Evolutionary conservation across 1,140 invertebrate genomes (phyloP).

Genomic region (Drosophila tsacasi): DNA sequence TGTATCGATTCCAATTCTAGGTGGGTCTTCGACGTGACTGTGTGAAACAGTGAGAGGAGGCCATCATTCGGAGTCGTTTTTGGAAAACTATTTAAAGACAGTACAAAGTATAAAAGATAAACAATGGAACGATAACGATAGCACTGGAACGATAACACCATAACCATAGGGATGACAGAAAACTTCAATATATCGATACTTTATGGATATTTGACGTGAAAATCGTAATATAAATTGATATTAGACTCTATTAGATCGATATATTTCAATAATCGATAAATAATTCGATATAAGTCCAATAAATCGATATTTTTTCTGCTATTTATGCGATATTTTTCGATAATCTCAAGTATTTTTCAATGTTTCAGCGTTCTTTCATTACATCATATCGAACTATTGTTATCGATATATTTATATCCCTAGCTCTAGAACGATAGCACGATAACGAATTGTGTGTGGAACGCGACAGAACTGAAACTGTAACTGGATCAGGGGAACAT

Average conservation of each 20-base stretch:
- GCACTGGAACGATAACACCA: slow-evolving; percentile 4
- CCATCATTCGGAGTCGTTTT: not conserved
- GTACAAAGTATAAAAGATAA: slow-evolving; percentile 4
- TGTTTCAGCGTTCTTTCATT: not conserved
- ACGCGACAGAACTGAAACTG: slow-evolving; percentile 8
- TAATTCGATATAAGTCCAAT: not conserved
- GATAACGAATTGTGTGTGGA: slow-evolving; percentile 25
- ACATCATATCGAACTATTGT: not conserved
- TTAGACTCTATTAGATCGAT: too few species aligned
- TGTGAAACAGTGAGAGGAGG: not conserved
- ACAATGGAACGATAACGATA: slow-evolving; percentile 6
- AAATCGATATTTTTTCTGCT: not conserved
- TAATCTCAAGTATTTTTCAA: not conserved
- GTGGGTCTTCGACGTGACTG: slow-evolving; percentile 32
- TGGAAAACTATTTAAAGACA: not conserved
- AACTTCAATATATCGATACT: not conserved
- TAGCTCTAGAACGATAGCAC: not conserved
- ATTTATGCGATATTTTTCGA: not conserved
- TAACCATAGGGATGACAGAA: not conserved
- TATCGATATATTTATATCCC: not conserved
- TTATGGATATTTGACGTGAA: not conserved
- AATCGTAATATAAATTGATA: too few species aligned
- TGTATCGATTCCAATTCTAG: slow-evolving; percentile 30
- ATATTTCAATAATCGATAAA: not conserved
- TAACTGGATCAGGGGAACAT: slow-evolving; percentile 8